phyloP scores from a whole-genome alignment of 2,888 invertebrate species.

The Agrochola lychnidis region DNA sequence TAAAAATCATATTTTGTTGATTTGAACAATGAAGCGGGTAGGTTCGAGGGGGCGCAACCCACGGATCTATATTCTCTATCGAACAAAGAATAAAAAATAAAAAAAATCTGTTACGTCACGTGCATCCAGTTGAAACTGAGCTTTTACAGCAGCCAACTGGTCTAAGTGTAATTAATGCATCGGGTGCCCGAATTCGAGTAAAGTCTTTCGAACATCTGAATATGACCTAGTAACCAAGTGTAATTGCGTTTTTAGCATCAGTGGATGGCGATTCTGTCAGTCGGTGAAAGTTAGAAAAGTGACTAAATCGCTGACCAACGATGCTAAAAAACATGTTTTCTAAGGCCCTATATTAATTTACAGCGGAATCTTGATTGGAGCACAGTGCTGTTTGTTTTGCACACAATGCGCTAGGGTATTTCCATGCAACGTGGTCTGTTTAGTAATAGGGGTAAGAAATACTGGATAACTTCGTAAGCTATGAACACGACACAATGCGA shows the following conservation, averaged over 20 bases:
- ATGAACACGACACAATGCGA: background rate
- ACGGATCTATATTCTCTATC: no score
- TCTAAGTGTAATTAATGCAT: background rate
- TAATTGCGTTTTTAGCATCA: background rate
- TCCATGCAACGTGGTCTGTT: conserved; percentile 35
- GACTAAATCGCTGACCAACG: background rate
- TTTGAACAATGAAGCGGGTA: no score
- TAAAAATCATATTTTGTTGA: no score
- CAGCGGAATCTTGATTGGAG: conserved; percentile 10
- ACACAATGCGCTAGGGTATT: conserved; percentile 17
- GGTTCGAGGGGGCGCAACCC: no score
- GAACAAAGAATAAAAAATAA: no score
- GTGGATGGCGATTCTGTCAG: no score
- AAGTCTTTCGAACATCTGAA: background rate
- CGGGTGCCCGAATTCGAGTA: background rate
- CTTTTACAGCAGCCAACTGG: no score
- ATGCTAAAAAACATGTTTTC: background rate
- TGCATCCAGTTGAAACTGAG: no score
- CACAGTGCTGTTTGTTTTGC: conserved; percentile 22
- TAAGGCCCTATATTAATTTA: conserved; percentile 8
- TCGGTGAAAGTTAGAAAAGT: background rate
- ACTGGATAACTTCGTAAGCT: background rate
- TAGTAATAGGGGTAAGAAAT: conserved; percentile 40
- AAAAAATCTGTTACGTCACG: no score
- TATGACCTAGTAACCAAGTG: background rate